Base-by-base conservation (phyloP, 2,113 vertebrate genomes). In the Forbesichthys papilliferus region DNA sequence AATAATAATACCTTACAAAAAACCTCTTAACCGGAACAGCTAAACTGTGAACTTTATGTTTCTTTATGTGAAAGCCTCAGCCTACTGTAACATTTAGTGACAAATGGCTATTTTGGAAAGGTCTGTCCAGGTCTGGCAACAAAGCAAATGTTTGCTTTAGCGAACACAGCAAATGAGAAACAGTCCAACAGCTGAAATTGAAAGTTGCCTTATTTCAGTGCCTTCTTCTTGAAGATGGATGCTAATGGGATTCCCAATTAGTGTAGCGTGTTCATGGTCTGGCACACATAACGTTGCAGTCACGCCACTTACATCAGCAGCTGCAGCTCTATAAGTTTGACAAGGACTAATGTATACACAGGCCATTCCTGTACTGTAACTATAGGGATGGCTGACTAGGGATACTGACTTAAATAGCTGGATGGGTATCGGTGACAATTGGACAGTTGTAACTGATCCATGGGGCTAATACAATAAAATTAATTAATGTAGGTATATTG, bases 221-320 rank as follows among this genome's bases (percentile, higher is more conserved):
- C 80, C 77, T 70, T 63, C 36, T 61, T 76, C 75, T 89, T 84
- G 74, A 79, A 78, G 65, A 51, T 66, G 78, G 69, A 84, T 53
- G 73, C 69, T 86, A 82, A 88, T 84, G 84, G 77, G 64, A 70
- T 77, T 84, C 51, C 87, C 82, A 86, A 85, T 88, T 87, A 88
- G 79, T 71, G 64, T 75, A 79, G 84, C 81, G 79, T 89, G 88
- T 86, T 84, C 82, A 85, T 78, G 77, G 80, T 68, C 83, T 83
- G 75, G 81, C 83, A 68, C 64, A 75, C 88, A 83, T 73, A 82
- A 34, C 51, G 54, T 59, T 71, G 70, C 78, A 87, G 81, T 87
- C 86, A 88, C 76, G 82, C 82, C 84, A 87, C 82, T 75, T 72
- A 77, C 54, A 80, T 70, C 59, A 64, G 74, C 79, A 80, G 83